phyloP scores from a whole-genome alignment of 2,888 invertebrate genomes.

The Cistogaster globosa region DNA sequence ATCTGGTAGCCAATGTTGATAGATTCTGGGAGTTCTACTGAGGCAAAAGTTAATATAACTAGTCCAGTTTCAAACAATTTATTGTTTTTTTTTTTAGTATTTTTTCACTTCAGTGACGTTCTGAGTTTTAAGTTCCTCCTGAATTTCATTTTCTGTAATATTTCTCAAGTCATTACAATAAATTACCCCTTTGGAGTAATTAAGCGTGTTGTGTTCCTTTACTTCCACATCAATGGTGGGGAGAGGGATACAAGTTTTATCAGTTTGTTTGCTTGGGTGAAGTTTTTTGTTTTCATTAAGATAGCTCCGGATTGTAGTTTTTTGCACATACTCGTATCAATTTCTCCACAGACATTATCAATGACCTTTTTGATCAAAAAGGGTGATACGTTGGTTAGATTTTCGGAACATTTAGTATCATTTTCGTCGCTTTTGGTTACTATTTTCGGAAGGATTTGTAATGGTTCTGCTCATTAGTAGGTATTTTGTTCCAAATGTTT shows the following conservation, averaged over 20 bases:
- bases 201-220: conserved; percentile 32
- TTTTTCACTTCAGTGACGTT: conserved; percentile 25
- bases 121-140: no score
- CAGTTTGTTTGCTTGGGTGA: conserved; percentile 29
- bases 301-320: conserved; percentile 9
- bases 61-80: conserved; percentile 43
- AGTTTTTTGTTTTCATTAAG: no score
- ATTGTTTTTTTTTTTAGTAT: background rate
- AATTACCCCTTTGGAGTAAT: conserved; percentile 46
- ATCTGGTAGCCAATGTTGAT: conserved; percentile 36
- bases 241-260: conserved; percentile 27
- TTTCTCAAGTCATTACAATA: conserved; percentile 45
- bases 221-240: conserved; percentile 37
- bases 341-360: conserved; percentile 32
- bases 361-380: conserved; percentile 45
- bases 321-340: conserved; percentile 47
- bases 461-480: conserved; percentile 21
- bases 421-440: background rate
- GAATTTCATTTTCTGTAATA: conserved; percentile 47
- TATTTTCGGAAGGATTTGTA: background rate
- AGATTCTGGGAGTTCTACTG: conserved; percentile 10
- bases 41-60: conserved; percentile 40
- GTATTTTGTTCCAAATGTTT: conserved; percentile 16
- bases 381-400: conserved; percentile 25
- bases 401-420: background rate